Evolutionary conservation across 2,113 vertebrate genomes (phyloP).

Genomic region (Felis catus): DNA sequence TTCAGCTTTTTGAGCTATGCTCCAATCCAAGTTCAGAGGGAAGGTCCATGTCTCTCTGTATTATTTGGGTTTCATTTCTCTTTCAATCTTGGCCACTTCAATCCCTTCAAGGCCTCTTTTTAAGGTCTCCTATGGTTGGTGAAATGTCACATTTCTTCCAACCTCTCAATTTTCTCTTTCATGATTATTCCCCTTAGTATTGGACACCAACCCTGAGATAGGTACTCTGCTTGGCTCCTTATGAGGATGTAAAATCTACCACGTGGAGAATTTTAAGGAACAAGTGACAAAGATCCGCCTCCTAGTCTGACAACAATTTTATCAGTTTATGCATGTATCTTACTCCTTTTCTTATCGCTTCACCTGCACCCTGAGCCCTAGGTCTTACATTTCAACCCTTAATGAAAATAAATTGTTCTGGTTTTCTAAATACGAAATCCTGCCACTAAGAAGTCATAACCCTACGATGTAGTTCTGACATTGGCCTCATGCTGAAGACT

Average conservation of each 20-base stretch:
- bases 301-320: not conserved
- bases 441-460: not conserved
- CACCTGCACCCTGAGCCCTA: not conserved
- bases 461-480: not conserved
- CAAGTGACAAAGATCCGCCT: not conserved
- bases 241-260: not conserved
- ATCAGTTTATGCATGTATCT: not conserved
- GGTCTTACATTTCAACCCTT: not conserved
- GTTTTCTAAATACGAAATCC: not conserved
- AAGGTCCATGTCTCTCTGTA: not conserved
- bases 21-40: not conserved
- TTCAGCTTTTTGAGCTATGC: not conserved
- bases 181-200: not conserved
- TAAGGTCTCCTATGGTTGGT: not conserved
- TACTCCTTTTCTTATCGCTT: not conserved
- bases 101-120: not conserved
- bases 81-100: not conserved
- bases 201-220: not conserved
- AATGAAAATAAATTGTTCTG: not conserved
- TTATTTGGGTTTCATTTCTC: not conserved
- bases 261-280: not conserved
- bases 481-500: not conserved
- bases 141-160: conserved; percentile 4
- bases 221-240: not conserved
- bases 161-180: not conserved